Evolutionary conservation across 1,140 invertebrate species (phyloP).

Genomic region (Eriosoma lanigerum): DNA sequence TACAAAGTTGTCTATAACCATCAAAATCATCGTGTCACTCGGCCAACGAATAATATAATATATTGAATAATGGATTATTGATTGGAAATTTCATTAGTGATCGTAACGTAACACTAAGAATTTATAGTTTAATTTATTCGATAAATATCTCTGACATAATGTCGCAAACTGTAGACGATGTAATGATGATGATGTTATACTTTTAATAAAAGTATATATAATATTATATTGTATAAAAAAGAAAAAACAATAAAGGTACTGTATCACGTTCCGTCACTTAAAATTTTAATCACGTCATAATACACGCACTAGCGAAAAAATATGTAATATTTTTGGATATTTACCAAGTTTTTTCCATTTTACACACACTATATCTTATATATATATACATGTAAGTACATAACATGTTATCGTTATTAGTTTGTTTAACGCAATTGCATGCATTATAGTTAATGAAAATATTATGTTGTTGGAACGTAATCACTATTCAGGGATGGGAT

Average conservation of each 20-base stretch:
- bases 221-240: slow-evolving; percentile 19
- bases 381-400: no score
- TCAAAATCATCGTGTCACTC: not conserved
- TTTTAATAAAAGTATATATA: no score
- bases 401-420: not conserved
- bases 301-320: not conserved
- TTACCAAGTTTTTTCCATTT: slow-evolving; percentile 28
- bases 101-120: not conserved
- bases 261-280: not conserved
- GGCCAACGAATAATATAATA: not conserved
- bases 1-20: not conserved
- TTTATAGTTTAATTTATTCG: not conserved
- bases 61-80: not conserved
- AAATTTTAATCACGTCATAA: slow-evolving; percentile 12
- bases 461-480: no score
- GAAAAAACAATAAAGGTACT: slow-evolving; percentile 5
- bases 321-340: slow-evolving; percentile 17
- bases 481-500: no score
- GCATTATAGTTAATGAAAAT: no score
- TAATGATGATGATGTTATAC: no score
- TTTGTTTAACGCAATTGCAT: slow-evolving; percentile 1
- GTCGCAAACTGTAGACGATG: no score
- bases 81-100: not conserved
- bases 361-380: not conserved
- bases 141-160: no score